Conservation (phyloP, 2,888 invertebrate species). For the Pandemis corylana region DNA sequence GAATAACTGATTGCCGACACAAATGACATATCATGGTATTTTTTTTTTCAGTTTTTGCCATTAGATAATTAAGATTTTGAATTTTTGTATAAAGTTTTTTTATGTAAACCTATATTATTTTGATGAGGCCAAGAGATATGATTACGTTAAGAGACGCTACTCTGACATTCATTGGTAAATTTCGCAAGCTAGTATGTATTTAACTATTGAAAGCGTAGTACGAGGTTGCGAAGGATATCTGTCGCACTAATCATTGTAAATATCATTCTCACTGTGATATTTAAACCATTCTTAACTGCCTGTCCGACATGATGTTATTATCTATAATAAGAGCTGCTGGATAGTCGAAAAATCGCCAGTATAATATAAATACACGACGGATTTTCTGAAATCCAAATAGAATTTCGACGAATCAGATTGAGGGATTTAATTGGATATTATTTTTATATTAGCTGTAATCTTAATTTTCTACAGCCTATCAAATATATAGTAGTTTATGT, state of each 20-base stretch:
- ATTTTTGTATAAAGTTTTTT: conserved; percentile 1
- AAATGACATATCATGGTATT: conserved; percentile 30
- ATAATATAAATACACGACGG: background rate
- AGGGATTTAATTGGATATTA: too few relatives aligned
- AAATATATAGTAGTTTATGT: background rate
- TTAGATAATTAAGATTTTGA: conserved; percentile 31
- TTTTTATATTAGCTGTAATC: too few relatives aligned
- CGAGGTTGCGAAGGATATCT: conserved; percentile 6
- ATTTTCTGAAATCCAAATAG: too few relatives aligned
- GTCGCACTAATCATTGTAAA: conserved; percentile 52
- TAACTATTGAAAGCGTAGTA: background rate
- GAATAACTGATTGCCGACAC: conserved; percentile 3
- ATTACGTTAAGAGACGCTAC: background rate
- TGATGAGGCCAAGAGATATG: background rate
- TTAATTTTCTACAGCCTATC: too few relatives aligned
- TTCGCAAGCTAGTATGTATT: background rate
- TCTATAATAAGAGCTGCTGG: background rate
- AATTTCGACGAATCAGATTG: too few relatives aligned
- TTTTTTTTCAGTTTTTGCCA: conserved; percentile 29
- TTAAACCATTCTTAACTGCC: conserved; percentile 38
- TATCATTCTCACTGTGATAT: conserved; percentile 54
- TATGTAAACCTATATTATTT: background rate
- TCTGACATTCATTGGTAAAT: background rate
- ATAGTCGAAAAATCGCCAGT: background rate
- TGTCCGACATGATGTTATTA: conserved; percentile 27